Percentiles rank a stretch among this genome's conserved stretches.
Conservation (phyloP, 2,113 vertebrate genomes). For the Ophiodon elongatus region DNA sequence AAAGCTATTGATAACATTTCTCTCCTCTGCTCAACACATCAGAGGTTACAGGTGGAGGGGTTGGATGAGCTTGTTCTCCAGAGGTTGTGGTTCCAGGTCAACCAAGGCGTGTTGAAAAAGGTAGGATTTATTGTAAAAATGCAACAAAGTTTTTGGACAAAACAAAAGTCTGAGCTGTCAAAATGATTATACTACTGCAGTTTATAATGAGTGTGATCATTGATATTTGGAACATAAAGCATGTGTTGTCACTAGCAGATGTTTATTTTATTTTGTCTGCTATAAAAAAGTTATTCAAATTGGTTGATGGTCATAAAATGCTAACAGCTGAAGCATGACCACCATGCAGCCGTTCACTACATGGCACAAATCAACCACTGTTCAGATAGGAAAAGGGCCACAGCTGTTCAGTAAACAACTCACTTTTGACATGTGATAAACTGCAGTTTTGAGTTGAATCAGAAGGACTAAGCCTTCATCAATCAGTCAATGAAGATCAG, state of each 20-base stretch:
- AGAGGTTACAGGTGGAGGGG: constrained; percentile 75
- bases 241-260: background rate
- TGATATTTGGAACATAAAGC: background rate
- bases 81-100: constrained; percentile 88
- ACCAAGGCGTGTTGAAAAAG: constrained; percentile 83
- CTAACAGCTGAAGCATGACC: background rate
- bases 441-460: background rate
- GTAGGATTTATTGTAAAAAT: constrained; percentile 24
- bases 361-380: background rate
- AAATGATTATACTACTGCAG: background rate
- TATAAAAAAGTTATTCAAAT: background rate
- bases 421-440: background rate
- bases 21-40: background rate
- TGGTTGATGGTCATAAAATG: background rate
- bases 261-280: background rate
- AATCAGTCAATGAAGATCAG: background rate
- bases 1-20: background rate
- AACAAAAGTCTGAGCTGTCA: background rate
- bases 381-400: background rate
- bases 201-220: background rate
- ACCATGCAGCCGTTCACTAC: background rate
- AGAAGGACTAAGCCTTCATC: background rate
- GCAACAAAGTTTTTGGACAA: too few species aligned
- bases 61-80: constrained; percentile 82
- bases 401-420: background rate